These are phyloP conservation scores for Notarius lentiginosus DNA, from an alignment of 2,113 vertebrate genomes.

Conservation along the genomic window DNA sequence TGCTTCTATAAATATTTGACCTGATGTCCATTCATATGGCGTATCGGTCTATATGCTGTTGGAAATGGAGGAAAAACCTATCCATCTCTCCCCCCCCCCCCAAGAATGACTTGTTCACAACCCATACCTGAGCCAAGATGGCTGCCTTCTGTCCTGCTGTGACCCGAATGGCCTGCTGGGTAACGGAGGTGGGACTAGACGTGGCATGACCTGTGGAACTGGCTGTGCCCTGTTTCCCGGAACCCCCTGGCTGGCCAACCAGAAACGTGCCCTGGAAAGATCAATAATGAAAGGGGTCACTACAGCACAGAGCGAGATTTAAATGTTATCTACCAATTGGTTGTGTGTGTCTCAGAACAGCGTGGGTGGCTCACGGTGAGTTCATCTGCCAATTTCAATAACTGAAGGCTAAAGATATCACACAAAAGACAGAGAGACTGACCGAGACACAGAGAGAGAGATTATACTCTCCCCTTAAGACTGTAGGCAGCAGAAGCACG, in stretches of 20 bases:
- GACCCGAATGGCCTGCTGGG: conserved; percentile 88
- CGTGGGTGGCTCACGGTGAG: background rate
- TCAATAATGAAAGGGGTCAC: conserved; percentile 2
- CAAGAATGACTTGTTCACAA: background rate
- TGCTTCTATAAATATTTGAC: background rate
- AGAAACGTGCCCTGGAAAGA: conserved; percentile 89
- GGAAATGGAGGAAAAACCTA: background rate
- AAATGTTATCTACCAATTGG: background rate
- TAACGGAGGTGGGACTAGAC: conserved; percentile 76
- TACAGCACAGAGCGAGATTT: background rate
- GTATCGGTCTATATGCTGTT: background rate
- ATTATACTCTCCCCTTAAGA: background rate
- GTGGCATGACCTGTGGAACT: conserved; percentile 77
- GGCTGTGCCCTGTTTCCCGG: conserved; percentile 82
- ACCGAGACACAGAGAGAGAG: background rate
- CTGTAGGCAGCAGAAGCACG: background rate
- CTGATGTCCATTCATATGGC: too few relatives aligned
- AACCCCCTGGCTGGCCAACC: conserved; percentile 88
- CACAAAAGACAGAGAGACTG: background rate
- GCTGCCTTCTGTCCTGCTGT: conserved; percentile 94
- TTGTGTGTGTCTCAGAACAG: background rate
- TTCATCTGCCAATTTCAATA: background rate
- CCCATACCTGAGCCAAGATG: conserved; percentile 87
- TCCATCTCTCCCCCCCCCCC: too few relatives aligned
- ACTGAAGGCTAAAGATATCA: background rate